Evolutionary conservation across 2,888 invertebrate genomes (phyloP).

Genomic region (Deladenus siricidicola): DNA sequence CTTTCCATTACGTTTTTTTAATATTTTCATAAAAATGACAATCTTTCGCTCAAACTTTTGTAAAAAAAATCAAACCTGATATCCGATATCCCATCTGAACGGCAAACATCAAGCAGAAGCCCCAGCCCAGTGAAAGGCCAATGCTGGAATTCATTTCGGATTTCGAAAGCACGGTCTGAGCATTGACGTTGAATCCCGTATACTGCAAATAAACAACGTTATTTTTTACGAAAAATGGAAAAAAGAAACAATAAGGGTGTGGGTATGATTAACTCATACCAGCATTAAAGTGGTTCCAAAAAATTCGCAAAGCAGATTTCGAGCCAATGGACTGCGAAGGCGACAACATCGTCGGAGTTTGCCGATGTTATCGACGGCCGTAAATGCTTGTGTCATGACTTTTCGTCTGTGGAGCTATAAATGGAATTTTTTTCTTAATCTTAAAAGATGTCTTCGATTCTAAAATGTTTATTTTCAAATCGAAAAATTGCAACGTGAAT

Average conservation of each 20-base stretch:
- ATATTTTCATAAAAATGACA: too few relatives aligned
- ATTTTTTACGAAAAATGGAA: neutral
- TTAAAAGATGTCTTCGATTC: too few relatives aligned
- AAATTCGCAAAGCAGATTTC: constrained; percentile 10
- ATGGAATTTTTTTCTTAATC: too few relatives aligned
- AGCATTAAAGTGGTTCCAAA: constrained; percentile 7
- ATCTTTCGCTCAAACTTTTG: too few relatives aligned
- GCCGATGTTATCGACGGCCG: too few relatives aligned
- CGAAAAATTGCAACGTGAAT: too few relatives aligned
- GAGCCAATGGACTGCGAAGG: neutral
- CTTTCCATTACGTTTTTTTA: too few relatives aligned
- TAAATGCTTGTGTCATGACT: too few relatives aligned
- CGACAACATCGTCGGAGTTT: too few relatives aligned
- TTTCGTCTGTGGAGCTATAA: too few relatives aligned
- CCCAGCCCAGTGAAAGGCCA: constrained; percentile 46
- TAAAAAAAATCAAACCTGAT: constrained; percentile 31
- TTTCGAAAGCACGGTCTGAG: constrained; percentile 6
- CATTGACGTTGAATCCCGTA: constrained; percentile 8
- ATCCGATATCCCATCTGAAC: constrained; percentile 37
- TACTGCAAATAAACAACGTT: constrained; percentile 5
- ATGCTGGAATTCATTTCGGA: constrained; percentile 24
- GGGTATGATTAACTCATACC: too few relatives aligned
- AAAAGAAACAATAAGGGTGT: neutral
- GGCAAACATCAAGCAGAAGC: constrained; percentile 38
- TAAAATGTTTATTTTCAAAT: too few relatives aligned